Conservation (phyloP, 64 coral and sea anemone species). For the Montipora sp. region DNA sequence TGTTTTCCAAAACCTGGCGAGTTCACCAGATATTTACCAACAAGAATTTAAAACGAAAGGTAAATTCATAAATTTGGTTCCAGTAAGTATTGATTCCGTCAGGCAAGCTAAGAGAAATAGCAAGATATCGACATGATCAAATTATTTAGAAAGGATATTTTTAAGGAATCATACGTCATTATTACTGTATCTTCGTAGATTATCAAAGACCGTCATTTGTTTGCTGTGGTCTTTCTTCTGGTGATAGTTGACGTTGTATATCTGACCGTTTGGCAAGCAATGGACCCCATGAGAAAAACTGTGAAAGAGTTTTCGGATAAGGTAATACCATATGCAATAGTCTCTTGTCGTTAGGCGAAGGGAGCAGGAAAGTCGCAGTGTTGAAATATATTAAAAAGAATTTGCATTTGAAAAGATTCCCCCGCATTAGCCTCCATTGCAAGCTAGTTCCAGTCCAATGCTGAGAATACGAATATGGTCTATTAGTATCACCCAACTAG, state of each 20-base stretch:
- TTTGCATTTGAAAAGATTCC: too few relatives aligned
- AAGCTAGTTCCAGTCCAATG: too few relatives aligned
- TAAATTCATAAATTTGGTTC: constrained; percentile 1
- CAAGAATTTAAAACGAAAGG: constrained; percentile 84
- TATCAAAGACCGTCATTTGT: constrained; percentile 88
- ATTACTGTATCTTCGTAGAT: constrained; percentile 33
- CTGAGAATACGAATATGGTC: too few relatives aligned
- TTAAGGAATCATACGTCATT: background rate
- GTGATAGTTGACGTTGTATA: constrained; percentile 68
- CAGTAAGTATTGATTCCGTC: too few relatives aligned
- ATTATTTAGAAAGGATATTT: too few relatives aligned
- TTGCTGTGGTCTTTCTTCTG: constrained; percentile 67
- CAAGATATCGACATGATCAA: too few relatives aligned
- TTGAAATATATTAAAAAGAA: too few relatives aligned
- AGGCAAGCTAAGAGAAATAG: too few relatives aligned
- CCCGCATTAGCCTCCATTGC: too few relatives aligned
- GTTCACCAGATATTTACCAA: constrained; percentile 94
- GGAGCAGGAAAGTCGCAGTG: too few relatives aligned
- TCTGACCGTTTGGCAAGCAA: constrained; percentile 78
- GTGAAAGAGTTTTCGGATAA: constrained; percentile 2
- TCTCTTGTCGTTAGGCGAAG: background rate
- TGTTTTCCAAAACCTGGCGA: constrained; percentile 97
- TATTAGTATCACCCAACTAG: too few relatives aligned
- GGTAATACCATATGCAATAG: background rate
- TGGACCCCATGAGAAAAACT: constrained; percentile 63